phyloP scores from a whole-genome alignment of 2,797 vertebrate species.

The Monodelphis domestica region DNA sequence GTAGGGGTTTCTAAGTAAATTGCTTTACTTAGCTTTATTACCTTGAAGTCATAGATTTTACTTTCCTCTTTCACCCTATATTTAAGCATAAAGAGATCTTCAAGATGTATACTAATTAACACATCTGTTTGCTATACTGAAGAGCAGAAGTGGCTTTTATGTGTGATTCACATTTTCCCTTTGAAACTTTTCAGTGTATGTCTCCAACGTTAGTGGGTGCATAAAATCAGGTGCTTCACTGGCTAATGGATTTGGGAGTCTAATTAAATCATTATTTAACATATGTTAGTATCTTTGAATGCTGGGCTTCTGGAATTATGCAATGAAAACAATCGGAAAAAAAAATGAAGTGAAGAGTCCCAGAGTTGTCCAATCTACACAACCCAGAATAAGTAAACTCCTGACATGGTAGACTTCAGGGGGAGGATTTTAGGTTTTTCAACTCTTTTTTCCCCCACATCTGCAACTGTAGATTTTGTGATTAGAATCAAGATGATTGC shows the following conservation, averaged over 20 bases:
- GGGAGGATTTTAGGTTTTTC: neutral
- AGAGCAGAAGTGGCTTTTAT: neutral
- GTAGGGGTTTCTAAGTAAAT: neutral
- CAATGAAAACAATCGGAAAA: neutral
- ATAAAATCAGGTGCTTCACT: neutral
- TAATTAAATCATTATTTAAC: conserved; percentile 4
- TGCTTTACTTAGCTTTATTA: conserved; percentile 1
- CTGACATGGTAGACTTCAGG: neutral
- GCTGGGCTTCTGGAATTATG: neutral
- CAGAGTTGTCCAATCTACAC: neutral
- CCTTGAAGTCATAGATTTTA: neutral
- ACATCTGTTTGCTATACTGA: neutral
- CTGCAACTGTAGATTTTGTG: neutral
- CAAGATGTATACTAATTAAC: neutral
- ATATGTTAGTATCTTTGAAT: neutral
- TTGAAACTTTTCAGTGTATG: neutral
- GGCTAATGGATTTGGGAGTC: neutral
- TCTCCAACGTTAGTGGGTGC: neutral
- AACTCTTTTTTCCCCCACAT: neutral
- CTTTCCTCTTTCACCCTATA: neutral
- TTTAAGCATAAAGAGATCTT: neutral
- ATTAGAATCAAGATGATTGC: neutral
- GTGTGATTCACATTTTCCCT: neutral
- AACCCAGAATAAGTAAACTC: neutral
- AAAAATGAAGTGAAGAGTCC: conserved; percentile 27